Evolutionary conservation across 2,113 vertebrate genomes (phyloP), one percentile per base, ranked within the genome.

Genomic region (Morone saxatilis): DNA sequence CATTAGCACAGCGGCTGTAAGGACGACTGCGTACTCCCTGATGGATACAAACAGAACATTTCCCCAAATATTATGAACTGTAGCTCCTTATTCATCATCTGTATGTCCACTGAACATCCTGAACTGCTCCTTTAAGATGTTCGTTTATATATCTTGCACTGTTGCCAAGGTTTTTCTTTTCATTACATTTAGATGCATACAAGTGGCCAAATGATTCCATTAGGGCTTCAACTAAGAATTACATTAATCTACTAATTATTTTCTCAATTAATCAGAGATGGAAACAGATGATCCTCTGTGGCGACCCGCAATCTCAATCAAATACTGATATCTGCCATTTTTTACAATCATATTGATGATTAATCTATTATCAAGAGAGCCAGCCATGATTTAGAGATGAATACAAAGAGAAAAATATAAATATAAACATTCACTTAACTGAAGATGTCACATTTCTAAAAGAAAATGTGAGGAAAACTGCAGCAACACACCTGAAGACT

Each of bases 1-100:
- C 78, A 92, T 86, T 75, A 84, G 57, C 48, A 11, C 38, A 71
- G 40, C 61, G 11, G 80, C 69, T 66, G 47, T 45, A 41, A 76
- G 31, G 31, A 31, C 77, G 31, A 31, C 77, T 5, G 53, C 0
- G 43, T 25, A 73, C 71, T 81, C 71, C 67, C 56, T 76, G 63
- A 70, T 11, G 41, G 62, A 78, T 53, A 8, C 59, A 61, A 19
- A 10, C n/a, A 54, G 25, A n/a, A 56, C 47, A 12, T 40, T 7
- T 19, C 22, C 25, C 1, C 13, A 20, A 13, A 71, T 4, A 70
- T n/a, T 11, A 80, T 40, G 22, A 25, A 41, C 54, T 6, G 78
- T 0, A 16, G 82, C 71, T 40, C 17, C 45, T 62, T 2, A n/a
- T 77, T 75, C 7, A 60, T 69, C 38, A 19, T 40, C 38, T 11